These are phyloP conservation scores for Saxidomus purpurata DNA, from an alignment of 1,140 invertebrate species.

Conservation along the genomic window DNA sequence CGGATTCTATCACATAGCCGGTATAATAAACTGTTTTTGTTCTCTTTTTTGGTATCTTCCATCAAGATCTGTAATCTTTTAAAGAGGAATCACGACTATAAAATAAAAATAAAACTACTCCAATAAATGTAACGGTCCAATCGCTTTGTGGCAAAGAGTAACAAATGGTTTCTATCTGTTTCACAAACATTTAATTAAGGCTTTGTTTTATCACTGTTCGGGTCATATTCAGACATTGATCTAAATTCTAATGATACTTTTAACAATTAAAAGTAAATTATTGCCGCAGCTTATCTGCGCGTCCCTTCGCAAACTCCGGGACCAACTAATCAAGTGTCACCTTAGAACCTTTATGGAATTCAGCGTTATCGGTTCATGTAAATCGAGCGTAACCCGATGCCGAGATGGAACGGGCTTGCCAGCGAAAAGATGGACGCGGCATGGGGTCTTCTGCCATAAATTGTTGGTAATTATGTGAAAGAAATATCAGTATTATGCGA, in stretches of 20 bases:
- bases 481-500: constrained; percentile 31
- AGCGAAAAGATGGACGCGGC: constrained; percentile 6
- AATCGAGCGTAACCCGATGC: constrained; percentile 61
- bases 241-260: constrained; percentile 55
- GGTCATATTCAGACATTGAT: constrained; percentile 59
- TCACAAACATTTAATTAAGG: constrained; percentile 47
- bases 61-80: constrained; percentile 12
- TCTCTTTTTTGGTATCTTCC: not conserved
- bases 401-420: constrained; percentile 6
- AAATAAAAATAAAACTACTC: constrained; percentile 15
- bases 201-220: constrained; percentile 62
- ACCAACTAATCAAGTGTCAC: constrained; percentile 56
- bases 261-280: constrained; percentile 67
- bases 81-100: constrained; percentile 16
- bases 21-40: not conserved
- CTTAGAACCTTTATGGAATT: constrained; percentile 58
- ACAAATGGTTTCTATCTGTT: constrained; percentile 51
- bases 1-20: too few species aligned
- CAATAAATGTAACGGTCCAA: constrained; percentile 12
- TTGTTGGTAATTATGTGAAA: constrained; percentile 35
- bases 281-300: constrained; percentile 47
- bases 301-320: constrained; percentile 35
- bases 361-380: constrained; percentile 33
- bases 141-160: constrained; percentile 8
- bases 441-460: constrained; percentile 4